Evolutionary conservation across 2,797 vertebrate species (phyloP), one percentile per base, ranked within the genome.

Genomic region (Telmatherina bonti): DNA sequence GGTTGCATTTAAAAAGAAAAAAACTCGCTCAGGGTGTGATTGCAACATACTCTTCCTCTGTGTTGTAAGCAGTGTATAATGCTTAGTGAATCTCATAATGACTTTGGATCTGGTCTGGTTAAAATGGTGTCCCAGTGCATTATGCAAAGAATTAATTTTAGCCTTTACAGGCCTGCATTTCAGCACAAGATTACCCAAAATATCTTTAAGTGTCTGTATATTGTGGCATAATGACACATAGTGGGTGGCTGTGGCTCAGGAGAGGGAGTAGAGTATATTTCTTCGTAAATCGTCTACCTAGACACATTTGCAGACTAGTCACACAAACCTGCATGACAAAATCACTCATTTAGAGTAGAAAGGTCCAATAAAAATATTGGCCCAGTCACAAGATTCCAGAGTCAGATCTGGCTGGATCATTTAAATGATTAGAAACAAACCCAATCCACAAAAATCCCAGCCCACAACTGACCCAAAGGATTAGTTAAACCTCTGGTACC

Each of bases 41-140:
- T 89, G 86, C 62, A 3, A 87, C 74, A 90, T 64, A 51, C 54
- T 54, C 74, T 80, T 82, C 29, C 7, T 76, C 69, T 53, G 56
- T 75, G 74, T 72, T 78, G 70, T 62, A 76, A 84, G 67, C 4
- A 22, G 66, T 74, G 70, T 78, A 82, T 70, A 27, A 68, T 38
- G 59, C 65, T 75, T 62, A 62, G 52, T 73, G 62, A 58, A n/a
- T 78, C 30, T 64, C 22, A 33, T 49, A 41, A 58, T 55, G 62
- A 78, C 66, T 70, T 72, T 38, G 65, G 59, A 81, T 56, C 61
- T 75, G 52, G 53, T 31, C 35, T 61, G 35, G 41, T 67, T 31
- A 31, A 62, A 58, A 55, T 36, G 13, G 9, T 45, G 29, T 62
- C 63, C 55, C 62, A 53, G n/a, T 61, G 36, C 24, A 26, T 62